phyloP scores from a whole-genome alignment of 2,797 vertebrate species.

The Steatocranus sp. region DNA sequence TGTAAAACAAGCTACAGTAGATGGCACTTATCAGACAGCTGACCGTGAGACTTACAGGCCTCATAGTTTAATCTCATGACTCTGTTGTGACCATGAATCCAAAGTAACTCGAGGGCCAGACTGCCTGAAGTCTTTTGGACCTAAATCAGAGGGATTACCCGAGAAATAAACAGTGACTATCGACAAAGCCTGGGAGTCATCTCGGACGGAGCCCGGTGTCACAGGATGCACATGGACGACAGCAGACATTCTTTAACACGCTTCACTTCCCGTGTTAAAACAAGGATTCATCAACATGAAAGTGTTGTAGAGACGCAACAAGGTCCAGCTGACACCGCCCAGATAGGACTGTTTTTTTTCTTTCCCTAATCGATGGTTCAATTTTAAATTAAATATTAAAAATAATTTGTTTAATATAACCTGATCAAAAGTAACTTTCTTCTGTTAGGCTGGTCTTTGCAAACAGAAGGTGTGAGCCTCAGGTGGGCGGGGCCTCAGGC shows the following conservation, averaged over 20 bases:
- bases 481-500: neutral
- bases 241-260: conserved; percentile 8
- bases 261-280: conserved; percentile 6
- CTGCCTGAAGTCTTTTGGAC: neutral
- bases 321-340: neutral
- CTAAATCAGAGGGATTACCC: conserved; percentile 18
- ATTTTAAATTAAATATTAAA: neutral
- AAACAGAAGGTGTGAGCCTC: neutral
- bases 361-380: neutral
- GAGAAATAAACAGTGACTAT: neutral
- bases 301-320: neutral
- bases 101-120: neutral
- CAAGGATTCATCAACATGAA: neutral
- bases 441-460: rapidly evolving
- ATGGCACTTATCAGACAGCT: neutral
- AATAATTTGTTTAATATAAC: neutral
- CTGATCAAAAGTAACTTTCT: neutral
- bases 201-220: neutral
- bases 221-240: neutral
- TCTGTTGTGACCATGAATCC: neutral
- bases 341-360: rapidly evolving
- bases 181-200: conserved; percentile 19
- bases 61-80: conserved; percentile 11
- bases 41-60: neutral
- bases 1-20: neutral